These are phyloP conservation scores for Coranthus polyacanthus DNA, from an alignment of 2,797 vertebrate species.

Conservation along the genomic window DNA sequence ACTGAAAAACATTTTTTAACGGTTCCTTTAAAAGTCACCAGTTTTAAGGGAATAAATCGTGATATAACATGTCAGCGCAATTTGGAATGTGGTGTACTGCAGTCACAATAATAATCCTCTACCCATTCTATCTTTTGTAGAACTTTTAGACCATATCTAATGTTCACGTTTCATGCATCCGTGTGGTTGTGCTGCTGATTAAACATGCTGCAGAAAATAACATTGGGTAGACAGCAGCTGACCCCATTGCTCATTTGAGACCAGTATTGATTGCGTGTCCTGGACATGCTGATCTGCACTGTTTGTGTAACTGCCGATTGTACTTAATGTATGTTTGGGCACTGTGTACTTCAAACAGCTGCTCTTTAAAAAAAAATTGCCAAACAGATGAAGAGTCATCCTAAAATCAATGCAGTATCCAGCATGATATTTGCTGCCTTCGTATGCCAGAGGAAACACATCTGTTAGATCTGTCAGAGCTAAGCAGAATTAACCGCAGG, in stretches of 20 bases:
- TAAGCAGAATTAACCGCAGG: constrained; percentile 32
- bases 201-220: constrained; percentile 2
- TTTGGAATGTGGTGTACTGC: background rate
- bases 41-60: too few relatives aligned
- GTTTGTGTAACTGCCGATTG: constrained; percentile 16
- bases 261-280: constrained; percentile 44
- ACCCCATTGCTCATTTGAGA: constrained; percentile 20
- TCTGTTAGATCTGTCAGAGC: constrained; percentile 14
- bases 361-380: constrained; percentile 7
- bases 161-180: background rate
- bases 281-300: constrained; percentile 15
- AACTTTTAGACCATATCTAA: constrained; percentile 8
- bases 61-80: too few relatives aligned
- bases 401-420: background rate
- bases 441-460: constrained; percentile 8
- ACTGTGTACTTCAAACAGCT: constrained; percentile 7
- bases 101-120: too few relatives aligned
- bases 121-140: background rate
- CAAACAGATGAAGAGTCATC: background rate
- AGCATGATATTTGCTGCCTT: constrained; percentile 10
- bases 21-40: too few relatives aligned
- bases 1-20: too few relatives aligned
- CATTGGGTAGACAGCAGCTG: background rate
- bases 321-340: constrained; percentile 12
- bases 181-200: constrained; percentile 12